Evolutionary conservation across 2,797 vertebrate genomes (phyloP).

Genomic region (Myotis vivesi): DNA sequence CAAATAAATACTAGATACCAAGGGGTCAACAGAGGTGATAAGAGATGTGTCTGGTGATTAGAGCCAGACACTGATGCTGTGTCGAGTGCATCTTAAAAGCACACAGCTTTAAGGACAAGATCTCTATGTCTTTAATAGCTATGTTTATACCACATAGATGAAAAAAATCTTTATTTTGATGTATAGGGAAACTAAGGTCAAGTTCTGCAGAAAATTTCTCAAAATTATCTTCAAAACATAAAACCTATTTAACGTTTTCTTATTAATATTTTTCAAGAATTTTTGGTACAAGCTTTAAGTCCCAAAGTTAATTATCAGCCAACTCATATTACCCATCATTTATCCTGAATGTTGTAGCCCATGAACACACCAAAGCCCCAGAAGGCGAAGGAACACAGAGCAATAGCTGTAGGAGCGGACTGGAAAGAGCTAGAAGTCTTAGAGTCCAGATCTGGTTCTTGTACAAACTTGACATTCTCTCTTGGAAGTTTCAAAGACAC

Average conservation of each 20-base stretch:
- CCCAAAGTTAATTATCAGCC: neutral
- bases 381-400: neutral
- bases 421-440: slow-evolving; percentile 6
- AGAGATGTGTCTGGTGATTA: slow-evolving; percentile 48
- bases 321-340: neutral
- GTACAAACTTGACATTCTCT: slow-evolving; percentile 61
- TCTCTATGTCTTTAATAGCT: neutral
- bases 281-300: neutral
- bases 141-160: neutral
- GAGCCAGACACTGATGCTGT: neutral
- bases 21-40: neutral
- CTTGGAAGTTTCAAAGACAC: slow-evolving; percentile 72
- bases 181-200: neutral
- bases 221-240: neutral
- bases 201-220: neutral
- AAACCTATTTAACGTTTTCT: neutral
- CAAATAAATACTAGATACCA: slow-evolving; percentile 41
- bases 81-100: neutral
- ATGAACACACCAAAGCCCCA: slow-evolving; percentile 1
- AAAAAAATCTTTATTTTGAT: slow-evolving; percentile 1
- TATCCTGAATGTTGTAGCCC: neutral
- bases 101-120: neutral
- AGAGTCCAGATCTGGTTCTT: slow-evolving; percentile 65
- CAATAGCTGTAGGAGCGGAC: neutral
- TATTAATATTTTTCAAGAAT: neutral